A percentile compares a stretch with the other conserved stretches of the same genome.
Conservation (phyloP, 2,113 vertebrate genomes). For the Coturnix japonica region DNA sequence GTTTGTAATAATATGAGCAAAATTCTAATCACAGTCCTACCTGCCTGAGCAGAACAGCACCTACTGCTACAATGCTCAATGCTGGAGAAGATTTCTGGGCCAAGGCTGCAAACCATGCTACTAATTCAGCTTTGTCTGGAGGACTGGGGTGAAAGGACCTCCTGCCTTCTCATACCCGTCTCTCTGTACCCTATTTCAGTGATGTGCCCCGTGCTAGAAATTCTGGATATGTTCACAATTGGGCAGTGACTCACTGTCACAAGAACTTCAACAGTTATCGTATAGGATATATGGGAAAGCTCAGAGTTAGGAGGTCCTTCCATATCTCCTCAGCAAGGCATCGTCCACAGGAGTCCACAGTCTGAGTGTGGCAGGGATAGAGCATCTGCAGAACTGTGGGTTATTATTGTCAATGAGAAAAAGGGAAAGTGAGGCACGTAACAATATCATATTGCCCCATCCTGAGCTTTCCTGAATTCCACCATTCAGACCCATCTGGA, state of each 20-base stretch:
- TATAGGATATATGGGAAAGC: not conserved
- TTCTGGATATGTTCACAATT: not conserved
- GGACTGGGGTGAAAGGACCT: not conserved
- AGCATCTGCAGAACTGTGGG: not conserved
- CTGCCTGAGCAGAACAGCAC: not conserved
- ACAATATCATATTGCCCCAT: rapidly evolving
- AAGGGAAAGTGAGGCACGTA: not conserved
- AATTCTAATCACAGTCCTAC: constrained; percentile 11
- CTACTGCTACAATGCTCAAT: not conserved
- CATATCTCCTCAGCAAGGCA: not conserved
- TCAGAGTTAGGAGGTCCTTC: not conserved
- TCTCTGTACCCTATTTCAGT: not conserved
- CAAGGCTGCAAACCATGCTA: not conserved
- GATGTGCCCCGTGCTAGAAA: rapidly evolving
- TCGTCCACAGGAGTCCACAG: rapidly evolving
- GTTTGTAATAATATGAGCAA: not conserved
- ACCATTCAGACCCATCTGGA: not conserved
- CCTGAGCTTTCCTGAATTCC: not conserved
- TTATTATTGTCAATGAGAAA: rapidly evolving
- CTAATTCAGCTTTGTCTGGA: not conserved
- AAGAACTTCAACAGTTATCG: not conserved
- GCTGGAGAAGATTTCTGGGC: not conserved
- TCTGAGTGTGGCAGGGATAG: not conserved
- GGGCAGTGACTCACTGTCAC: not conserved
- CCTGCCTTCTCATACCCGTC: not conserved